These are phyloP conservation scores for Heliconius eleuchia DNA, from an alignment of 1,140 invertebrate genomes.

Conservation along the genomic window DNA sequence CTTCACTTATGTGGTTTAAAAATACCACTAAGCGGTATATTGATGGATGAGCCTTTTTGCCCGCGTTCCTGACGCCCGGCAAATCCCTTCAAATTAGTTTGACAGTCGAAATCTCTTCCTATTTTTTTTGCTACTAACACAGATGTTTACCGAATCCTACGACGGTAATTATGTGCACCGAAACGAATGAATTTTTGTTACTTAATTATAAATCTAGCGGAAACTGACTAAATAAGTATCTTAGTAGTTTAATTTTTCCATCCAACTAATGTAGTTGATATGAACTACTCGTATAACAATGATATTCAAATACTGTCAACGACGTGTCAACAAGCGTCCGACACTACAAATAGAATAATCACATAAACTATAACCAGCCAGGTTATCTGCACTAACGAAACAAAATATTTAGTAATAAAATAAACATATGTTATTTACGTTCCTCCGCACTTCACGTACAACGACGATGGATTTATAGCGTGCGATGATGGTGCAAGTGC, in stretches of 20 bases:
- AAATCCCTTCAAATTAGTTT: constrained; percentile 74
- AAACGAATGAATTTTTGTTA: constrained; percentile 45
- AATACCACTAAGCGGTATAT: constrained; percentile 46
- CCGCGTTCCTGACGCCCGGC: constrained; percentile 54
- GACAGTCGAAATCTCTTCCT: constrained; percentile 70
- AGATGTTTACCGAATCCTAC: constrained; percentile 66
- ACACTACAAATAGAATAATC: constrained; percentile 31
- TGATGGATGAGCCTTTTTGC: constrained; percentile 76
- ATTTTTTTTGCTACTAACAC: constrained; percentile 65
- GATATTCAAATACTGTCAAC: neutral
- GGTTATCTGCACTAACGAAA: constrained; percentile 45
- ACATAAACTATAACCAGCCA: constrained; percentile 29
- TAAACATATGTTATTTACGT: constrained; percentile 57
- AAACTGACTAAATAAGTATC: neutral
- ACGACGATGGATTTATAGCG: constrained; percentile 63
- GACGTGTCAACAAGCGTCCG: neutral
- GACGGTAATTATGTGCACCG: constrained; percentile 68
- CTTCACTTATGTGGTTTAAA: constrained; percentile 39
- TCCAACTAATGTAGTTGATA: neutral
- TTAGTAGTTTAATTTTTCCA: neutral
- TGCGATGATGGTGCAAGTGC: constrained; percentile 30
- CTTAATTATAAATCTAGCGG: constrained; percentile 24
- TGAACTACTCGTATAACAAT: neutral
- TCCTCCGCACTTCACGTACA: constrained; percentile 36
- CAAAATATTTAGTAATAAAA: constrained; percentile 61